These are phyloP conservation scores for Pelmatolapia mariae DNA, from an alignment of 2,113 vertebrate genomes.

Conservation along the genomic window DNA sequence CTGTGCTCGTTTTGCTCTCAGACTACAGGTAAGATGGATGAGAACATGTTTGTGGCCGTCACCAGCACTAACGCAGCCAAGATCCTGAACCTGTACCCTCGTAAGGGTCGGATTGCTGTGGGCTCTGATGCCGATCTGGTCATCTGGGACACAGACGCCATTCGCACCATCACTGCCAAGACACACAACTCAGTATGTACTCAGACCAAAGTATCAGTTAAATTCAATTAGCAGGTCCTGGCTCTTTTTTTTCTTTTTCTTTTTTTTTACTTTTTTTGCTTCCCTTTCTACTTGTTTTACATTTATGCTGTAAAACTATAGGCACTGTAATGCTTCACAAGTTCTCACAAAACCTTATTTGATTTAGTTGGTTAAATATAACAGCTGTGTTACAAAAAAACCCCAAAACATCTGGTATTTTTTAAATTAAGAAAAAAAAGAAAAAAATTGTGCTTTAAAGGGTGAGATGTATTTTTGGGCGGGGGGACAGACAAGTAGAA, in stretches of 20 bases:
- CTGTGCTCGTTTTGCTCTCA: slow-evolving; percentile 23
- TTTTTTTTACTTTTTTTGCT: neutral
- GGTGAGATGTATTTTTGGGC: neutral
- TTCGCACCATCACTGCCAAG: slow-evolving; percentile 93
- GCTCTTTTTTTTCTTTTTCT: neutral
- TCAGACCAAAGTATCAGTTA: neutral
- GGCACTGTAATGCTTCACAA: neutral
- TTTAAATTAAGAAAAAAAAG: neutral
- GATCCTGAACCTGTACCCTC: slow-evolving; percentile 95
- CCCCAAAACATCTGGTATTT: neutral
- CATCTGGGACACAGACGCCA: slow-evolving; percentile 93
- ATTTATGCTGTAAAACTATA: neutral
- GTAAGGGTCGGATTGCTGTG: slow-evolving; percentile 93
- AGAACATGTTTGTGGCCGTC: slow-evolving; percentile 97
- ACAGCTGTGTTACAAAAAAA: neutral
- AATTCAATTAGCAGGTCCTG: neutral
- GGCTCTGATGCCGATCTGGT: slow-evolving; percentile 93
- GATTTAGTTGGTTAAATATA: neutral
- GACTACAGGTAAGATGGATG: slow-evolving; percentile 98
- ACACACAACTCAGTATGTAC: slow-evolving; percentile 88
- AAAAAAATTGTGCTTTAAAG: neutral
- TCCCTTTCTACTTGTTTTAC: neutral
- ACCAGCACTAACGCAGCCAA: slow-evolving; percentile 98
- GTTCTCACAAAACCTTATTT: neutral
- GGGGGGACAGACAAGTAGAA: neutral